A percentile compares a stretch with the other conserved stretches of the same genome.
Conservation (phyloP, 2,797 vertebrate genomes). For the Poeciliopsis infans region DNA sequence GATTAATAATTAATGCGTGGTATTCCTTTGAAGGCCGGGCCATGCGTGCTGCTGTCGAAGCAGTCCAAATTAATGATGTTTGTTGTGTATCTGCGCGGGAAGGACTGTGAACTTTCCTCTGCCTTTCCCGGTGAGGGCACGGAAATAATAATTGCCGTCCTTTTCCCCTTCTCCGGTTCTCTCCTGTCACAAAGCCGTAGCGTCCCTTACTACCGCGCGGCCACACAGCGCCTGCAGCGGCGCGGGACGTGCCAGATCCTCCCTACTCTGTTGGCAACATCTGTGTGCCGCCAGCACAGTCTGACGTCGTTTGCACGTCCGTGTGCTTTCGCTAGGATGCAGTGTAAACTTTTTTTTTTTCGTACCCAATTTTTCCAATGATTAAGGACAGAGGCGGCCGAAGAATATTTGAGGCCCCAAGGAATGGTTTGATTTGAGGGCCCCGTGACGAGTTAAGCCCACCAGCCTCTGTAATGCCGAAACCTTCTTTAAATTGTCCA, state of each 20-base stretch:
- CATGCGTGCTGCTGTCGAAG: constrained; percentile 25
- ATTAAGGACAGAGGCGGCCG: neutral
- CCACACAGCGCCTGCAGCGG: constrained; percentile 48
- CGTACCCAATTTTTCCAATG: constrained; percentile 18
- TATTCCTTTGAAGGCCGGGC: constrained; percentile 46
- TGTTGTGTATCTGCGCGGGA: constrained; percentile 38
- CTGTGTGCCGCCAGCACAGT: constrained; percentile 8
- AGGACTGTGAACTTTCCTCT: constrained; percentile 45
- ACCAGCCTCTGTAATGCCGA: neutral
- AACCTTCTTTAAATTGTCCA: neutral
- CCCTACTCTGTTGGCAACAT: constrained; percentile 22
- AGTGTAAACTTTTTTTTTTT: constrained; percentile 12
- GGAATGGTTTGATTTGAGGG: neutral
- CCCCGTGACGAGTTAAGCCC: neutral
- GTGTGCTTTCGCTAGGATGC: neutral
- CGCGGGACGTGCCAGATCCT: constrained; percentile 41
- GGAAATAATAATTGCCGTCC: constrained; percentile 47
- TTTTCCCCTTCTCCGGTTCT: neutral
- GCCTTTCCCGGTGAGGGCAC: constrained; percentile 36
- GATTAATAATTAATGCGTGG: constrained; percentile 55
- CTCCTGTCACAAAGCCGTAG: neutral
- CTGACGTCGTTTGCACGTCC: constrained; percentile 4
- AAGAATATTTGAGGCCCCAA: neutral
- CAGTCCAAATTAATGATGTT: constrained; percentile 55
- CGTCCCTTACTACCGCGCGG: constrained; percentile 29